These are phyloP conservation scores for Calameuta pallipes DNA, from an alignment of 2,888 invertebrate genomes.

Conservation along the genomic window DNA sequence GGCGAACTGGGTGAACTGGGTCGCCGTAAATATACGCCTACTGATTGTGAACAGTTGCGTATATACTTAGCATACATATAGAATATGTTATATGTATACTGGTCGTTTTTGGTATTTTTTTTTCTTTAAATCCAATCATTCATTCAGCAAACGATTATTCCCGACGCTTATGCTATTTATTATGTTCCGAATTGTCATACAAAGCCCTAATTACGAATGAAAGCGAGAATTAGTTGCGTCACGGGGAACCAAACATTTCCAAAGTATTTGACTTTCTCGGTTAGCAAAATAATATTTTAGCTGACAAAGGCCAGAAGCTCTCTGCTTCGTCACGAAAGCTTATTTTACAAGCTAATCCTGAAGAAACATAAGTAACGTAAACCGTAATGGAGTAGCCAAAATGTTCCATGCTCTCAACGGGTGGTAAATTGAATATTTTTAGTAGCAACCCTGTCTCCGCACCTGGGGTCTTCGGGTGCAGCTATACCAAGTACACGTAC, in stretches of 20 bases:
- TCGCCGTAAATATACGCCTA: not conserved
- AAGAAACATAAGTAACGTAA: not conserved
- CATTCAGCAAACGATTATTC: not conserved
- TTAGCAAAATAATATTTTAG: not conserved
- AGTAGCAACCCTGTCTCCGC: not conserved
- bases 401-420: constrained; percentile 19
- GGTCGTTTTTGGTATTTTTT: not conserved
- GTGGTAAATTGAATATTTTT: constrained; percentile 22
- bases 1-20: not conserved
- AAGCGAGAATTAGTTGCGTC: not conserved
- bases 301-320: not conserved
- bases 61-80: not conserved
- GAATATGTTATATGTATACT: no score
- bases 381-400: constrained; percentile 15
- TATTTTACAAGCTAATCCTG: not conserved
- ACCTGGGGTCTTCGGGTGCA: not conserved
- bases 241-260: not conserved
- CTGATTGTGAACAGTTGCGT: not conserved
- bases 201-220: no score
- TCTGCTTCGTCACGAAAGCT: not conserved
- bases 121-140: not conserved
- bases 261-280: not conserved
- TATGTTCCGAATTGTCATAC: not conserved
- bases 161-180: not conserved
- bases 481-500: not conserved